phyloP scores from a whole-genome alignment of 2,888 invertebrate genomes.

The Perizoma flavofasciatum region DNA sequence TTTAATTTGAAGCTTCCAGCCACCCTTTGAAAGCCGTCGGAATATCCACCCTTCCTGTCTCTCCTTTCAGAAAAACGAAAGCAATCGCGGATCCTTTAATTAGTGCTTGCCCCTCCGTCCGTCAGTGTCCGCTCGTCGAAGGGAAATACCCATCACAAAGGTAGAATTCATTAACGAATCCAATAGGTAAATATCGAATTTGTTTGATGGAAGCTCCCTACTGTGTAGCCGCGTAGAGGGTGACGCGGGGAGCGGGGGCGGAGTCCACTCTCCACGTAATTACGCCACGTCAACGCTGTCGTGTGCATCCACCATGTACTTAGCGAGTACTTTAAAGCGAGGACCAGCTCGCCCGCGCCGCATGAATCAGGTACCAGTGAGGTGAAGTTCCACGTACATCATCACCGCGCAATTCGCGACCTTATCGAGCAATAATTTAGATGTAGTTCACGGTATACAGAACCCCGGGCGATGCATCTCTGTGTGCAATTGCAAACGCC shows the following conservation, averaged over 20 bases:
- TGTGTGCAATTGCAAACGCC: constrained; percentile 50
- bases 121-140: constrained; percentile 49
- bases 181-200: constrained; percentile 51
- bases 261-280: constrained; percentile 57
- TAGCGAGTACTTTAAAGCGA: constrained; percentile 51
- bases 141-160: constrained; percentile 54
- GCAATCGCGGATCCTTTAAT: constrained; percentile 48
- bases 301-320: constrained; percentile 51
- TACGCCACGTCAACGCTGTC: constrained; percentile 58
- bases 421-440: constrained; percentile 38
- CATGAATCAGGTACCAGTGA: constrained; percentile 56
- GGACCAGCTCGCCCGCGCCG: constrained; percentile 43
- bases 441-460: constrained; percentile 18
- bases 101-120: constrained; percentile 46
- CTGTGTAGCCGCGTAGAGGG: constrained; percentile 12
- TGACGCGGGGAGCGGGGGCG: constrained; percentile 32
- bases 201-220: constrained; percentile 45
- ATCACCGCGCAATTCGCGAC: constrained; percentile 36
- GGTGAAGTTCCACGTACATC: constrained; percentile 57
- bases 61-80: constrained; percentile 20
- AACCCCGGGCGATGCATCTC: constrained; percentile 44
- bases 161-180: constrained; percentile 63
- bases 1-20: constrained; percentile 8
- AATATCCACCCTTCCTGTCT: background rate
- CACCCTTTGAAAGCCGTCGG: background rate